phyloP scores from a whole-genome alignment of 1,140 invertebrate species.

The Brevipalpus yothersi region DNA sequence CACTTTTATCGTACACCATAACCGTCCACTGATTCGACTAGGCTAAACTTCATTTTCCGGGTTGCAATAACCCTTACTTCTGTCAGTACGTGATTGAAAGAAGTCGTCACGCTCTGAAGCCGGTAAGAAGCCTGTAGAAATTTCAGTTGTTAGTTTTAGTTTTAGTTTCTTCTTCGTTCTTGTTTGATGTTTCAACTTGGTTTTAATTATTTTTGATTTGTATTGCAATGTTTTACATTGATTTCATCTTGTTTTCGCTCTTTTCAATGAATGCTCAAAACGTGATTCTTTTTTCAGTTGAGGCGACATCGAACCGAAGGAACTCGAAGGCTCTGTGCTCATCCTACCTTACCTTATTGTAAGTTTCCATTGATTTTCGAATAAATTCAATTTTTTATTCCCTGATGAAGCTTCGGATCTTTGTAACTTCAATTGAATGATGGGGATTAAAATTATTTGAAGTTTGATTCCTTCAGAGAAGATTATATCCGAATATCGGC shows the following conservation, averaged over 20 bases:
- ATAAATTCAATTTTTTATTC: conserved; percentile 2
- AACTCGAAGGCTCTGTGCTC: conserved; percentile 76
- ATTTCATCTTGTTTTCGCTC: not conserved
- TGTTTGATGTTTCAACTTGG: not conserved
- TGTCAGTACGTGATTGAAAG: conserved; percentile 77
- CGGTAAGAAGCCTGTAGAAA: conserved; percentile 37
- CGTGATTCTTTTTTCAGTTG: conserved; percentile 19
- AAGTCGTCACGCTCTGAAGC: conserved; percentile 72
- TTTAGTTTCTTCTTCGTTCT: conserved; percentile 4
- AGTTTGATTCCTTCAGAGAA: too few species aligned
- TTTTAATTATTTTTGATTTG: conserved; percentile 1
- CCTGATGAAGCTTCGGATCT: not conserved
- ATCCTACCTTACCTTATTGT: conserved; percentile 82
- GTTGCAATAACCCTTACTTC: conserved; percentile 74
- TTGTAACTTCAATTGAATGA: too few species aligned
- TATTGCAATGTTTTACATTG: not conserved
- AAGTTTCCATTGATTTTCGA: conserved; percentile 24
- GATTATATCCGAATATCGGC: not conserved
- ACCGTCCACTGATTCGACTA: conserved; percentile 6
- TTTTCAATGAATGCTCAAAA: not conserved
- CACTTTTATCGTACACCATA: conserved; percentile 6
- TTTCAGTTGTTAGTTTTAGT: not conserved
- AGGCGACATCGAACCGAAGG: conserved; percentile 47
- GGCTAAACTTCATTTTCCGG: conserved; percentile 40
- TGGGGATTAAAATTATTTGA: too few species aligned